Percentiles rank a stretch among this genome's conserved stretches.
phyloP scores from a whole-genome alignment of 2,113 vertebrate genomes.

The Stictonetta naevosa region DNA sequence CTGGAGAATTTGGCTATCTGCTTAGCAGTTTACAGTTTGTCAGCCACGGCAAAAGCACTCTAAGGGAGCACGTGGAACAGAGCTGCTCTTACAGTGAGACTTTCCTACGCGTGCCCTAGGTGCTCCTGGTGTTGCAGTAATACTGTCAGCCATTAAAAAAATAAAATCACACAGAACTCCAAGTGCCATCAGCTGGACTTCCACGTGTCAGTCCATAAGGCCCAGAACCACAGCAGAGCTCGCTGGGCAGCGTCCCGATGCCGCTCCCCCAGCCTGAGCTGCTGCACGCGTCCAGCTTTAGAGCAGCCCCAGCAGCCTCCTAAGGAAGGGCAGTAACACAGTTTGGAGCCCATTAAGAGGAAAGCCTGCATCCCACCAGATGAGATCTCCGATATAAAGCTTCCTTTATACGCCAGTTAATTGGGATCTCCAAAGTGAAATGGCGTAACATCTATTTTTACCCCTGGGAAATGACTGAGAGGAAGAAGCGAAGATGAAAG shows the following conservation, averaged over 20 bases:
- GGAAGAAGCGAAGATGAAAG: not conserved
- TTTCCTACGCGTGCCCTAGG: not conserved
- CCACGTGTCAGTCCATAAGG: not conserved
- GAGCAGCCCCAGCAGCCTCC: not conserved
- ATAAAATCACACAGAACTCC: not conserved
- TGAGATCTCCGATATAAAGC: not conserved
- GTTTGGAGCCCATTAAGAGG: not conserved
- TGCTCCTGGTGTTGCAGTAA: not conserved
- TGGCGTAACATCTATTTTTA: slow-evolving; percentile 31
- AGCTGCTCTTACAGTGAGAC: not conserved
- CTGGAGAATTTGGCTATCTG: not conserved
- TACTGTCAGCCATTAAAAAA: not conserved
- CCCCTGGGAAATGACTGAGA: slow-evolving; percentile 12
- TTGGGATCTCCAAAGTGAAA: not conserved
- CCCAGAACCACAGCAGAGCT: not conserved
- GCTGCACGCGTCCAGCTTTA: not conserved
- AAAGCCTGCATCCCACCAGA: not conserved
- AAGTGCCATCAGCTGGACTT: not conserved
- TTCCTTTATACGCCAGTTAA: not conserved
- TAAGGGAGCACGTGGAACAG: not conserved
- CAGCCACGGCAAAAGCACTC: not conserved
- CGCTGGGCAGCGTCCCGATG: not conserved
- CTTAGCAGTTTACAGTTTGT: not conserved
- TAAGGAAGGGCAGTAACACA: not conserved
- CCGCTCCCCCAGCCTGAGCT: not conserved